Percentiles rank a stretch among this genome's conserved stretches.
phyloP scores from a whole-genome alignment of 2,797 vertebrate genomes.

The Xenentodon cancila region DNA sequence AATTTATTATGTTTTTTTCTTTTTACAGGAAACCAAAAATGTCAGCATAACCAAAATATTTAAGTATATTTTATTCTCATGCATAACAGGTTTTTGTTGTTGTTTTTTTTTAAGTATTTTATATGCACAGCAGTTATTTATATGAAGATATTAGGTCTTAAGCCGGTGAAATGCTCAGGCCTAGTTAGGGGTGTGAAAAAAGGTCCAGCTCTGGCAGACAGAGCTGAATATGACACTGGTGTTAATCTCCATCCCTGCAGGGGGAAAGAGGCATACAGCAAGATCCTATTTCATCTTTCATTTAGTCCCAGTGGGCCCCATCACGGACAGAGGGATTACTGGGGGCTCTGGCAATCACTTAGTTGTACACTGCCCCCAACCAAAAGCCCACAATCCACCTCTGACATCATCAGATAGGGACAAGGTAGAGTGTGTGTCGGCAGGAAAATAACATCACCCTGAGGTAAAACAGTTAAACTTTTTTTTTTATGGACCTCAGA shows the following conservation, averaged over 20 bases:
- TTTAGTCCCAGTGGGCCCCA: slow-evolving; percentile 89
- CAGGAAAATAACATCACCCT: slow-evolving; percentile 29
- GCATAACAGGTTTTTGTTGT: too few species aligned
- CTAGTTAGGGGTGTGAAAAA: slow-evolving; percentile 68
- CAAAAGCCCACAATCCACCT: slow-evolving; percentile 65
- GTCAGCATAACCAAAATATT: too few species aligned
- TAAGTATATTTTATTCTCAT: too few species aligned
- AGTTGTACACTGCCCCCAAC: slow-evolving; percentile 46
- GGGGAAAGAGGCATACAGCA: slow-evolving; percentile 89
- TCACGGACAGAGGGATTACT: slow-evolving; percentile 79
- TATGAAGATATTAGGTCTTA: slow-evolving; percentile 17
- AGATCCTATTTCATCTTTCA: slow-evolving; percentile 93
- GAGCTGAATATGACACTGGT: slow-evolving; percentile 91
- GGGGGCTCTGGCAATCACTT: slow-evolving; percentile 70
- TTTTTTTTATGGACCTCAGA: slow-evolving; percentile 37
- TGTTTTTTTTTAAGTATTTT: too few species aligned
- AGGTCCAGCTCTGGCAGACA: slow-evolving; percentile 75
- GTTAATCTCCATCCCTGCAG: slow-evolving; percentile 92
- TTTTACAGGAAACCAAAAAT: too few species aligned
- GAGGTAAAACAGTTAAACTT: slow-evolving; percentile 63
- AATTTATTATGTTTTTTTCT: too few species aligned
- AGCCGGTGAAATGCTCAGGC: slow-evolving; percentile 42
- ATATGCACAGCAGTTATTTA: neutral
- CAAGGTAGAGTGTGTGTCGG: slow-evolving; percentile 15
- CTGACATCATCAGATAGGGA: slow-evolving; percentile 80